phyloP scores from a whole-genome alignment of 2,113 vertebrate genomes.

The Oryzias celebensis region DNA sequence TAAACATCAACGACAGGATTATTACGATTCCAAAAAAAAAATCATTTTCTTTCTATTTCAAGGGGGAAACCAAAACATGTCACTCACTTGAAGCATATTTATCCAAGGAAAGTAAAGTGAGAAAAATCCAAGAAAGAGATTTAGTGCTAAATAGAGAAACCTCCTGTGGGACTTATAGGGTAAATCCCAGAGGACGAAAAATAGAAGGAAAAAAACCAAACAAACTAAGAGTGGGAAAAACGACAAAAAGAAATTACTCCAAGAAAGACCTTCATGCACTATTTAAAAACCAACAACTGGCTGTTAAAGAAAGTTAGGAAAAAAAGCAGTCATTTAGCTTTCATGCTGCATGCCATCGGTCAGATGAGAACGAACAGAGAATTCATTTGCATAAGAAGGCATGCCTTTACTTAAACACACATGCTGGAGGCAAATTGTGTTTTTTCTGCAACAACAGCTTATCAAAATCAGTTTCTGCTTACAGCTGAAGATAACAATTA shows the following conservation, averaged over 20 bases:
- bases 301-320: constrained; percentile 23
- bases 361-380: constrained; percentile 35
- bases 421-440: constrained; percentile 22
- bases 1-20: no score
- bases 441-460: constrained; percentile 62
- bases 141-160: constrained; percentile 13
- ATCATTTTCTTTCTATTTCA: neutral
- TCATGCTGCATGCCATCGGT: constrained; percentile 52
- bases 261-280: constrained; percentile 58
- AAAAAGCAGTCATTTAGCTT: constrained; percentile 63
- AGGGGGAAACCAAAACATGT: neutral
- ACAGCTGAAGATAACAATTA: constrained; percentile 55
- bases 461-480: constrained; percentile 56
- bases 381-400: constrained; percentile 74
- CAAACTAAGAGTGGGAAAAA: constrained; percentile 12
- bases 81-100: neutral
- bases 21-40: no score
- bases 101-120: constrained; percentile 7
- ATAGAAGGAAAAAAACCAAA: no score
- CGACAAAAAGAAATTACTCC: constrained; percentile 59
- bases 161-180: constrained; percentile 13
- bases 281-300: constrained; percentile 56
- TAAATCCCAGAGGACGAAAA: neutral
- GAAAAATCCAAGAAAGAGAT: constrained; percentile 6
- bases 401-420: constrained; percentile 39